Evolutionary conservation across 2,797 vertebrate genomes (phyloP).

Genomic region (Emydoidea blandingii): DNA sequence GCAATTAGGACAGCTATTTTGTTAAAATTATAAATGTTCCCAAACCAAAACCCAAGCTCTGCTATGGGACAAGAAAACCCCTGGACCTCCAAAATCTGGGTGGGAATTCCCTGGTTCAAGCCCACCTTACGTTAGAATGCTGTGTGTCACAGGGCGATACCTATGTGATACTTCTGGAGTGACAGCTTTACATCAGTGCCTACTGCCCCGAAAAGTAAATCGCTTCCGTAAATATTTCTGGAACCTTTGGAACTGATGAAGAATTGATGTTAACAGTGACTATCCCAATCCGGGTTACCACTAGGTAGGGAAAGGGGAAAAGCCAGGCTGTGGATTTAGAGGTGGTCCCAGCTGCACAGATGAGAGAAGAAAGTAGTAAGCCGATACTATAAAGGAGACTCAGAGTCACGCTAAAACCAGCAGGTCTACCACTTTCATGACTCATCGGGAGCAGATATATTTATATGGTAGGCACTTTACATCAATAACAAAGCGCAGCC

Average conservation of each 20-base stretch:
- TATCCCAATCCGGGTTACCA: not conserved
- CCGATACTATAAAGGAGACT: not conserved
- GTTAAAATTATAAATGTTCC: not conserved
- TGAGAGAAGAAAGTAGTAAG: not conserved
- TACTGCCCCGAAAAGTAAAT: not conserved
- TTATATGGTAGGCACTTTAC: not conserved
- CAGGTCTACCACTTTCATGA: fast-evolving
- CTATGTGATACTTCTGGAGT: not conserved
- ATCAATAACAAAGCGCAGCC: not conserved
- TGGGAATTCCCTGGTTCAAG: not conserved
- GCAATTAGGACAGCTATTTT: not conserved
- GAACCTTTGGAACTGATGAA: not conserved
- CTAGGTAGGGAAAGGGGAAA: not conserved
- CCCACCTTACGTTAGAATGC: not conserved
- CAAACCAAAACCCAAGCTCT: not conserved
- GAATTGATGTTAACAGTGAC: not conserved
- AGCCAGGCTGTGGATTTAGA: not conserved
- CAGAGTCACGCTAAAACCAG: not conserved
- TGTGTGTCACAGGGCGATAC: not conserved
- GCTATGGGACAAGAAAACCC: not conserved
- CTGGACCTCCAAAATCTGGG: not conserved
- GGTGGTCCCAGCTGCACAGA: not conserved
- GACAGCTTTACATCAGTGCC: not conserved
- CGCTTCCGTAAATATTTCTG: not conserved
- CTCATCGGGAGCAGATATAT: fast-evolving